A percentile compares a stretch with the other conserved stretches of the same genome.
These are phyloP conservation scores for Lasioglossum vierecki DNA, from an alignment of 2,888 invertebrate genomes.

Conservation along the genomic window DNA sequence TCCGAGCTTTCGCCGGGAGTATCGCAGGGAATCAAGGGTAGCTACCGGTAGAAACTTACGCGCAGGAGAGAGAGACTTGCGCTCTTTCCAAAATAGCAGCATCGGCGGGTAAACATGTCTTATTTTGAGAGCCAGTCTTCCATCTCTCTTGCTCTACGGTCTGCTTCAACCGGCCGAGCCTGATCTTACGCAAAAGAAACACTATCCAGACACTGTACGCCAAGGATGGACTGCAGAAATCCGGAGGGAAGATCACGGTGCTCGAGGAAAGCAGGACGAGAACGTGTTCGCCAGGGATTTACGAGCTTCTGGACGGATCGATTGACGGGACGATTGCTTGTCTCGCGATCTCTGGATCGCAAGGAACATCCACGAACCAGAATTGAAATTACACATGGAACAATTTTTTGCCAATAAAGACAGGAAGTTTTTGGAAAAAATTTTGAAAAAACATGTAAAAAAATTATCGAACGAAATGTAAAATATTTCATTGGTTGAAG, in stretches of 20 bases:
- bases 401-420: too few relatives aligned
- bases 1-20: conserved; percentile 42
- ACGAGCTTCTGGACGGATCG: conserved; percentile 54
- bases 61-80: conserved; percentile 73
- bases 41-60: conserved; percentile 63
- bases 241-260: conserved; percentile 46
- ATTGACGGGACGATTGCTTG: conserved; percentile 28
- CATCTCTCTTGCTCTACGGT: conserved; percentile 58
- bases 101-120: conserved; percentile 80
- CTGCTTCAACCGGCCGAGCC: conserved; percentile 58
- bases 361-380: background rate
- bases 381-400: too few relatives aligned
- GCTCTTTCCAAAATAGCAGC: conserved; percentile 80
- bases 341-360: conserved; percentile 15
- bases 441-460: too few relatives aligned
- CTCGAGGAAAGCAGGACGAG: conserved; percentile 55
- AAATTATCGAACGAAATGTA: too few relatives aligned
- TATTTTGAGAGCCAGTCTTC: conserved; percentile 79
- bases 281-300: conserved; percentile 47
- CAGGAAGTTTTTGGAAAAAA: too few relatives aligned
- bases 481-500: too few relatives aligned
- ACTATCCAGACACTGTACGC: conserved; percentile 77
- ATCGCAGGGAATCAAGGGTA: conserved; percentile 54
- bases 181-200: conserved; percentile 77
- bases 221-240: conserved; percentile 69